phyloP scores from a whole-genome alignment of 2,113 vertebrate genomes.

The Ctenodactylus gundi region DNA sequence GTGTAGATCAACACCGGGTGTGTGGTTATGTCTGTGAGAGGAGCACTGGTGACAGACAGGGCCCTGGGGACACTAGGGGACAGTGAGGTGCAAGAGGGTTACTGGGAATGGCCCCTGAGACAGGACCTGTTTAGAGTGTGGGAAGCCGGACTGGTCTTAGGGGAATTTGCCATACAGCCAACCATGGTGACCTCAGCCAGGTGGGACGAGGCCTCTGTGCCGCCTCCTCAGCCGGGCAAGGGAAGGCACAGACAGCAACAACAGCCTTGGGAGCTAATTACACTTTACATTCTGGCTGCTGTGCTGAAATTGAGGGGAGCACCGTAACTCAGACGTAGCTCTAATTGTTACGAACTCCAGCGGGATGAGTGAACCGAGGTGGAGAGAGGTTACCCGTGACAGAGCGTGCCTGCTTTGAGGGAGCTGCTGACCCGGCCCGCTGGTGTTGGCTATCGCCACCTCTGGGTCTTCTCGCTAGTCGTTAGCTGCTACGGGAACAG shows the following conservation, averaged over 20 bases:
- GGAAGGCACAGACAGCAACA: neutral
- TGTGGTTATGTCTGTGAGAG: neutral
- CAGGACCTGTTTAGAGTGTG: neutral
- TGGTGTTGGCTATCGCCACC: fast-evolving
- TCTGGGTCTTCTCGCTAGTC: neutral
- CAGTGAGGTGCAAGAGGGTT: neutral
- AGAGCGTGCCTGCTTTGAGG: neutral
- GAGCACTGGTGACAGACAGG: fast-evolving
- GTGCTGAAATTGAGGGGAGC: neutral
- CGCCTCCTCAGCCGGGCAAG: neutral
- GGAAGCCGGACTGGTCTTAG: neutral
- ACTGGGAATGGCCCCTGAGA: neutral
- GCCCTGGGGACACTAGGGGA: neutral
- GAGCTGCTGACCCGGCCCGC: neutral
- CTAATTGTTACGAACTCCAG: neutral
- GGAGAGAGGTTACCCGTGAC: neutral
- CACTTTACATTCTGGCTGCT: neutral
- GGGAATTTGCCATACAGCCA: no score
- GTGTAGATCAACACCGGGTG: neutral
- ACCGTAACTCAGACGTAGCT: neutral
- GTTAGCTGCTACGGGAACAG: neutral
- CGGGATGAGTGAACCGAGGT: neutral
- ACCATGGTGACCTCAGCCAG: neutral
- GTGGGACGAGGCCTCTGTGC: neutral
- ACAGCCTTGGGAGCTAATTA: neutral